phyloP scores from a whole-genome alignment of 1,140 invertebrate genomes.

The Yoshiicerus persimilis region DNA sequence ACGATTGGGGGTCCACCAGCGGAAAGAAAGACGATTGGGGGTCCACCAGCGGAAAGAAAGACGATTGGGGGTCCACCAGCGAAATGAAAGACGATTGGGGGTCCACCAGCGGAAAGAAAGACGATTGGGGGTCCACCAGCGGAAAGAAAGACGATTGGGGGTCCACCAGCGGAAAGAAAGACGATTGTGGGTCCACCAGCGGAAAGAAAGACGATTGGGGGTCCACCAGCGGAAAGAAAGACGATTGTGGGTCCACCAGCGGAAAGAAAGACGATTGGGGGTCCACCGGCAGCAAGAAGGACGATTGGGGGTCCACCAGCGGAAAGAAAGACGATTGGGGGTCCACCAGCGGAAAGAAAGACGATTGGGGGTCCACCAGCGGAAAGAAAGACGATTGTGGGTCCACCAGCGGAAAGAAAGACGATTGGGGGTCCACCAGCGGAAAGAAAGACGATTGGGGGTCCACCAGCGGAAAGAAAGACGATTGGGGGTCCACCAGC shows the following conservation, averaged over 20 bases:
- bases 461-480: not conserved
- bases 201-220: no score
- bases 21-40: not conserved
- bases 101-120: not conserved
- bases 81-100: not conserved
- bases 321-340: not conserved
- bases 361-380: not conserved
- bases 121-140: not conserved
- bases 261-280: not conserved
- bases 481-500: not conserved
- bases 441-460: not conserved
- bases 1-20: not conserved
- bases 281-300: not conserved
- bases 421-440: no score
- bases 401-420: not conserved
- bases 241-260: not conserved
- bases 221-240: no score
- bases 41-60: not conserved
- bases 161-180: not conserved
- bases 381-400: not conserved
- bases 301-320: not conserved
- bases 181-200: not conserved
- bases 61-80: not conserved
- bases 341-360: not conserved
- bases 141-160: not conserved